phyloP scores from a whole-genome alignment of 2,888 invertebrate species.

The Leptopterna dolabrata region DNA sequence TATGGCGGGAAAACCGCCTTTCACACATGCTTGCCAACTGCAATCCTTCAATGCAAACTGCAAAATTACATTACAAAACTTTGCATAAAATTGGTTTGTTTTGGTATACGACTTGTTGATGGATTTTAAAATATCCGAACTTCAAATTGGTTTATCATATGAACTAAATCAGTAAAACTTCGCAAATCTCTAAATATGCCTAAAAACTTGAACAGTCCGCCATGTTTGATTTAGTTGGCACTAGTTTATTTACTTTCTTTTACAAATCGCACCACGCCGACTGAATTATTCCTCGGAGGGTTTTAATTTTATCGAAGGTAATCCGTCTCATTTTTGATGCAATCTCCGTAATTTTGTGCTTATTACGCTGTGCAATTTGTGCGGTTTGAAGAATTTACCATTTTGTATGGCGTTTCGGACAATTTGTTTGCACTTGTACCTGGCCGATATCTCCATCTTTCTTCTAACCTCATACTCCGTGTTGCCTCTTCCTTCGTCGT shows the following conservation, averaged over 20 bases:
- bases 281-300: neutral
- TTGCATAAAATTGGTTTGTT: too few species aligned
- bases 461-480: neutral
- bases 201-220: neutral
- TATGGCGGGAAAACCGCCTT: too few species aligned
- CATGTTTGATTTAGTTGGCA: neutral
- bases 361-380: neutral
- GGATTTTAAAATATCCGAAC: too few species aligned
- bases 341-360: neutral
- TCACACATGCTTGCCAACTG: too few species aligned
- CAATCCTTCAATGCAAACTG: too few species aligned
- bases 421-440: neutral
- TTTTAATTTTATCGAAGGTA: constrained; percentile 44
- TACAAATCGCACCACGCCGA: constrained; percentile 43
- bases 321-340: neutral
- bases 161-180: too few species aligned
- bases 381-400: neutral
- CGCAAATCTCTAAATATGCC: too few species aligned
- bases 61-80: too few species aligned
- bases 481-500: neutral
- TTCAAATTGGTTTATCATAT: too few species aligned
- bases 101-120: too few species aligned
- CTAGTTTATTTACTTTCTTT: constrained; percentile 51
- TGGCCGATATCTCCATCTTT: neutral
- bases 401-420: neutral